Conservation (phyloP, 1,140 invertebrate species). For the Forficula auricularia region DNA sequence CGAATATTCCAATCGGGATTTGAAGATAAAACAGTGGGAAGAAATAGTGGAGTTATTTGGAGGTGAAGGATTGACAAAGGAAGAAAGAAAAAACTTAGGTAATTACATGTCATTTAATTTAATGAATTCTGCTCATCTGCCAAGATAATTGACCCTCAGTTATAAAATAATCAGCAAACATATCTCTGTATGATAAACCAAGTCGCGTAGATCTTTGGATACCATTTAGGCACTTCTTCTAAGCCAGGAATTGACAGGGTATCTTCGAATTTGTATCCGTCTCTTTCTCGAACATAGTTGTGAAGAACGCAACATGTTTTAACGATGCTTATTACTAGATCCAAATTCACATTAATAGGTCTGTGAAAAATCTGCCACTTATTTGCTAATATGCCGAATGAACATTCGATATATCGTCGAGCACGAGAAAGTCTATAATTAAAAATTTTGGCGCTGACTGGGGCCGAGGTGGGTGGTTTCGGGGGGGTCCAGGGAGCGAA, state of each 20-base stretch:
- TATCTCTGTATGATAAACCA: no score
- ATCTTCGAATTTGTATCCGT: conserved; percentile 8
- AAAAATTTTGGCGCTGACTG: no score
- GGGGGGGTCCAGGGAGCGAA: no score
- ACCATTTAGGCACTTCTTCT: no score
- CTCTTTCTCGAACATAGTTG: conserved; percentile 16
- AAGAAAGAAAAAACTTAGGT: background rate
- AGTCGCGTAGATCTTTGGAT: no score
- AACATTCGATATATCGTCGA: conserved; percentile 27
- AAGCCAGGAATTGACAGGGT: conserved; percentile 3
- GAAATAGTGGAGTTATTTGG: background rate
- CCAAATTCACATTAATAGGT: conserved; percentile 19
- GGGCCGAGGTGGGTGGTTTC: no score
- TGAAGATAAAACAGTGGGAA: background rate
- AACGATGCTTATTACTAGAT: conserved; percentile 19
- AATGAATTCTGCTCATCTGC: background rate
- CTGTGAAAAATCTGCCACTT: conserved; percentile 22
- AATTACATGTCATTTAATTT: background rate
- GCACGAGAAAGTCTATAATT: conserved; percentile 27
- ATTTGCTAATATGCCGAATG: conserved; percentile 27
- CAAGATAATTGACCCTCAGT: background rate
- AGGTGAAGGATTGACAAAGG: background rate
- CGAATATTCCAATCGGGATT: background rate
- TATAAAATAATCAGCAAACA: background rate
- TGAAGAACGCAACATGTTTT: conserved; percentile 17